Evolutionary conservation across 1,140 invertebrate species (phyloP), one percentile per base, ranked within the genome.

Genomic region (Drosophila biarmipes): DNA sequence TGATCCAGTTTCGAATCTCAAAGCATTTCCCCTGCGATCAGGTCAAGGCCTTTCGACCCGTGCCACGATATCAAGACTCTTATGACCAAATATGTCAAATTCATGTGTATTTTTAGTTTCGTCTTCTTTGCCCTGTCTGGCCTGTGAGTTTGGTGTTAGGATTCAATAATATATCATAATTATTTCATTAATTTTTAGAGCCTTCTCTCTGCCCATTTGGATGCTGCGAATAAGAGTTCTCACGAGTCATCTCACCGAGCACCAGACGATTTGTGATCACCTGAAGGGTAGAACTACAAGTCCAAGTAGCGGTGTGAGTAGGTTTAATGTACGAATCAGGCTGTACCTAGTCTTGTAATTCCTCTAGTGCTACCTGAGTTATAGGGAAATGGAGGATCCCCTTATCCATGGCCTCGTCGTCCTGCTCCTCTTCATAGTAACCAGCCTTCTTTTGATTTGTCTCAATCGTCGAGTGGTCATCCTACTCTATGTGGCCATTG

Each of bases 191-290:
- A 12, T 4, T 35, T 52, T 5, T 6, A 84, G 80, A 6, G 66
- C 54, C 7, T 49, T 53, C 21, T 49, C 57, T 0, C 7, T 84
- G n/a, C 51, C 42, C 2, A 14, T 76, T 24, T 84, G 80, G 80
- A 46, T 85, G 35, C 6, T 75, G 38, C 75, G 59, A 1, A 38
- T 85, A 8, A n/a, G 59, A 2, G 24, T 64, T 10, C 17, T 43
- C 14, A 45, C 31, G 7, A 2, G 10, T 12, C 8, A 27, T 1
- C 2, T 12, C 0, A 0, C 27, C 0, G 15, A 37, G 0, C 6
- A 6, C 0, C 0, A 34, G 15, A 58, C 62, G 6, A 17, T 84
- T 5, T 84, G 80, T 11, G 27, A 59, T 2, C n/a, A 52, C 14
- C 3, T 79, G 5, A 2, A 11, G 0, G 12, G 10, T 4, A 19